These are phyloP conservation scores for Diarsia dahlii DNA, from an alignment of 2,888 invertebrate genomes.

Conservation along the genomic window DNA sequence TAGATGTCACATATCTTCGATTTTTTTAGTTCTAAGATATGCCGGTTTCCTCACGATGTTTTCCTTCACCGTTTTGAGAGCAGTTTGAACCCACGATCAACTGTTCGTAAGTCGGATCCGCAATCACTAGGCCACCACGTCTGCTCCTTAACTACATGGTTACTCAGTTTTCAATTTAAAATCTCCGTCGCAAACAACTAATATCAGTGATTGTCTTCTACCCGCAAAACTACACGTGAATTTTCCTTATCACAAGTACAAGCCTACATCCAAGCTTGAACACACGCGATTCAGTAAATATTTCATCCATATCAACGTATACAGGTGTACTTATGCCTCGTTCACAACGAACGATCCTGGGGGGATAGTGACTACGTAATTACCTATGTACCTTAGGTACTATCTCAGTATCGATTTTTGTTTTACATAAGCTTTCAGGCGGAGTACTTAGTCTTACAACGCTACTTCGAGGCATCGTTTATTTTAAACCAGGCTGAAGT, in stretches of 20 bases:
- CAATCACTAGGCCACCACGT: too few relatives aligned
- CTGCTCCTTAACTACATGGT: background rate
- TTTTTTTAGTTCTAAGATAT: background rate
- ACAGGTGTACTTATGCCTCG: conserved; percentile 16
- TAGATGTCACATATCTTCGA: too few relatives aligned
- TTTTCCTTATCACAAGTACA: background rate
- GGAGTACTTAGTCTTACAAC: conserved; percentile 23
- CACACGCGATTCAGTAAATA: background rate
- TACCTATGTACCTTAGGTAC: conserved; percentile 34
- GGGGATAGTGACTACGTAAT: conserved; percentile 45
- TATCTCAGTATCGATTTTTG: conserved; percentile 40
- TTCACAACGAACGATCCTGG: conserved; percentile 47
- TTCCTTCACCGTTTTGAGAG: too few relatives aligned
- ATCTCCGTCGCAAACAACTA: too few relatives aligned
- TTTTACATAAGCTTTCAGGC: conserved; percentile 40
- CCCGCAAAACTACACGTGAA: background rate
- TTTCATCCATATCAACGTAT: background rate
- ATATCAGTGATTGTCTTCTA: background rate
- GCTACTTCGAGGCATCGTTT: background rate
- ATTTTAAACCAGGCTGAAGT: background rate
- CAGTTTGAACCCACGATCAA: too few relatives aligned
- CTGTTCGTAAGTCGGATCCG: too few relatives aligned
- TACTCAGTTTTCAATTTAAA: too few relatives aligned
- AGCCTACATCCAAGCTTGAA: background rate
- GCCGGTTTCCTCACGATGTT: too few relatives aligned